phyloP scores from a whole-genome alignment of 1,140 invertebrate genomes.

The Apis dorsata region DNA sequence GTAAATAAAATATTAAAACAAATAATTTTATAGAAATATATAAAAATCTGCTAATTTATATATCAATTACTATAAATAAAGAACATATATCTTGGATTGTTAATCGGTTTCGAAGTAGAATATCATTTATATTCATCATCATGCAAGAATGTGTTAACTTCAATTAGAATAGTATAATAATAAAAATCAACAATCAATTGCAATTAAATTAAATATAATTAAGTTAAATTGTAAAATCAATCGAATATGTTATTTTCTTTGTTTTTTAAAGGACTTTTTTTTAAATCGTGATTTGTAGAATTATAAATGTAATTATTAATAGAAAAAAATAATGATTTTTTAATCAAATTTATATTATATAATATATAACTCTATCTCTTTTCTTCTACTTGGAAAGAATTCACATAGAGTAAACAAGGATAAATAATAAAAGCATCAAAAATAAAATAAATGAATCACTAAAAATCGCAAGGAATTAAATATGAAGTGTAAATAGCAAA shows the following conservation, averaged over 20 bases:
- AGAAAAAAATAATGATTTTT: constrained; percentile 7
- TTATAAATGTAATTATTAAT: neutral
- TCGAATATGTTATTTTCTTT: neutral
- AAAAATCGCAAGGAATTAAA: neutral
- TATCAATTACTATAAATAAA: neutral
- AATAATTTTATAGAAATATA: neutral
- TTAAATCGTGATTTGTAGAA: neutral
- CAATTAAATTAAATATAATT: no score
- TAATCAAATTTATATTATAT: neutral
- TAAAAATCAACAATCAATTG: neutral
- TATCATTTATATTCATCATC: neutral
- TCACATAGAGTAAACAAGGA: neutral
- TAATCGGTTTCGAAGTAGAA: neutral
- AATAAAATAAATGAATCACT: neutral
- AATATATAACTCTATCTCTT: neutral
- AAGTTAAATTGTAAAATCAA: neutral
- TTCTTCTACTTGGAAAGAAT: no score
- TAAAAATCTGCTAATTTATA: neutral
- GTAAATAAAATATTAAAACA: neutral
- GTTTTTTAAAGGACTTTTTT: neutral
- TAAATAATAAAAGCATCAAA: neutral
- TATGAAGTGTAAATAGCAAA: neutral
- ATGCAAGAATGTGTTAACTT: neutral
- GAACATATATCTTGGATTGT: neutral
- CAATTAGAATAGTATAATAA: neutral